Base-by-base conservation (phyloP, 2,888 invertebrate genomes). In the Dryadula phaetusa region DNA sequence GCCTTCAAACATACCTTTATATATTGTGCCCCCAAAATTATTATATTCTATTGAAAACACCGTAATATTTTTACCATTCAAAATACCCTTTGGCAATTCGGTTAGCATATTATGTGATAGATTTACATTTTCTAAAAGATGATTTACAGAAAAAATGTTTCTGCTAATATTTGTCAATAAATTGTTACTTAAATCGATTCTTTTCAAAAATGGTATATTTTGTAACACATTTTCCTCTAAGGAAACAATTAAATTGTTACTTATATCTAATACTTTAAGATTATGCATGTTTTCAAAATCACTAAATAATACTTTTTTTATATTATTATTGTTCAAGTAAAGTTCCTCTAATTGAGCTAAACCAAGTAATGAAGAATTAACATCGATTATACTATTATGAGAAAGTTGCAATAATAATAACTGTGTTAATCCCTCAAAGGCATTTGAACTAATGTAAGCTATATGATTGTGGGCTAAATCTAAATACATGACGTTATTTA, bases 391-490 rank as follows among this genome's bases (percentile, higher is more conserved):
- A 44, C 77, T 76, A 53, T 89, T 89, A 44, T 80, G 67, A 1
- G 86, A 82, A 2, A 89, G 65, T 66, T 83, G 79, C 5, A 89
- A 76, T 68, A 76, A 40, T 12, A 70, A 42, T n/a, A 88, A 66
- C 32, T 79, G 78, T 65, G 74, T 80, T 2, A 83, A 70, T 1
- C 88, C 88, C 71, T 87, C 87, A 66, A 88, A 88, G 18, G 83
- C 81, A 14, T 79, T 67, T 5, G 69, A 73, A 60, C 72, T 76
- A 40, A 89, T 62, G 0, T 52, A 44, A 28, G 79, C 75, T 8
- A 89, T 79, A 4, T 74, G 78, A 67, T 90, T 89, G 62, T 84
- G 66, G 2, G 87, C 86, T 5, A 90, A 67, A 73, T 88, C 85
- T 69, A 89, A 75, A 37, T 47, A 74, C 70, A 77, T 73, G 16